Evolutionary conservation across 2,797 vertebrate species (phyloP), one percentile per base, ranked within the genome.

Genomic region (Helarctos malayanus): DNA sequence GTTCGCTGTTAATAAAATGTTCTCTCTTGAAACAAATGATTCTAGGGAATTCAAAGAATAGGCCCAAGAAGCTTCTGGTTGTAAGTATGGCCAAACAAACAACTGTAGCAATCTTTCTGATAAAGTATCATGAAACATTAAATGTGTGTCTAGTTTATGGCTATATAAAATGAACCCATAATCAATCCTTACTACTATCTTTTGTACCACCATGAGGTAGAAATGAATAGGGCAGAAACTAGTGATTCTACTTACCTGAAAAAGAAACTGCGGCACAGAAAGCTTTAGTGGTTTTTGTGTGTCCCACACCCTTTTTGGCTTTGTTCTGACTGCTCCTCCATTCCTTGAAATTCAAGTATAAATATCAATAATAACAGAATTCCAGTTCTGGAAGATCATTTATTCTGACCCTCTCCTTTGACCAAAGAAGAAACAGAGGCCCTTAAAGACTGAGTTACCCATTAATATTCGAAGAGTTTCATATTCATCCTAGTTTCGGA

Each of bases 1-100:
- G 38, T 56, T 75, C 41, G 3, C 13, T 1, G 7, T 47, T 45
- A 45, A 45, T 73, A 73, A 73, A 73, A 47, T 47, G 41, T 47
- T 75, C 73, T 76, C 73, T 59, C 19, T 83, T 86, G 76, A 97
- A 88, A 81, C 71, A 92, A 27, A 14, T 47, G 38, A 91, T 75
- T 92, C 18, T 80, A 79, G 41, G 32, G n/a, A 78, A 73, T 87
- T 79, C 27, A 79, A 95, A 95, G 68, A 59, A 61, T 12, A 49
- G 32, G 45, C 21, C 56, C 76, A 63, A 63, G n/a, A 90, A 92
- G 63, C 32, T 41, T 93, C 45, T 90, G 54, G 63, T 89, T 35
- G 23, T 21, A 96, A 73, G 3, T 45, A 56, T 12, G 49, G 29
- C 68, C n/a, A 11, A 35, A 59, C 92, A 96, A 57, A n/a, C 57